Conservation (phyloP, 2,888 invertebrate genomes). For the Eugnorisma glareosa region DNA sequence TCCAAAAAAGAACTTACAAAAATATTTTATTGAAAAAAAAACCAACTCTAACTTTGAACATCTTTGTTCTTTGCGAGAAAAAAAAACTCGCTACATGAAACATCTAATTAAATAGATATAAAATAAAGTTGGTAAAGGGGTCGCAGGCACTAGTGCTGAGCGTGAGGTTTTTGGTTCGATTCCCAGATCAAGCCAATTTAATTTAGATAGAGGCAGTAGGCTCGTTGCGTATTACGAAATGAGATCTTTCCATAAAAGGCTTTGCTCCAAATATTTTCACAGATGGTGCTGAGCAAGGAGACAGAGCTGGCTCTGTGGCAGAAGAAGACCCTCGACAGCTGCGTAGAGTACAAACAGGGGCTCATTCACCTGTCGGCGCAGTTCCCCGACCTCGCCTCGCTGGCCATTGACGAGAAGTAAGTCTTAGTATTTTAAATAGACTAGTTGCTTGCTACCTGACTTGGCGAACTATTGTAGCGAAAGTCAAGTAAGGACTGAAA, state of each 20-base stretch:
- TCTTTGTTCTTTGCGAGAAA: background rate
- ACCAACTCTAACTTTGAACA: too few species aligned
- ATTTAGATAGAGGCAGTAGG: background rate
- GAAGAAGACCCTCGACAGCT: slow-evolving; percentile 82
- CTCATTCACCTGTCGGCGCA: slow-evolving; percentile 81
- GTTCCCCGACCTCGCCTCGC: slow-evolving; percentile 76
- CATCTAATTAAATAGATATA: background rate
- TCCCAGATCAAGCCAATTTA: background rate
- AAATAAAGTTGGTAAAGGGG: background rate
- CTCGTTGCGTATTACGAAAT: background rate
- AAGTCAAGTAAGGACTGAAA: too few species aligned
- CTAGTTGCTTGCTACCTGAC: background rate
- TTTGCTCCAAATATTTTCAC: background rate
- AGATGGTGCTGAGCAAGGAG: slow-evolving; percentile 84
- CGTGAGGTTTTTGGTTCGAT: background rate
- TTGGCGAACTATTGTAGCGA: background rate
- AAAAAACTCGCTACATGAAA: too few species aligned
- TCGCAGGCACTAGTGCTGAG: background rate
- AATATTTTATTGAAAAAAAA: too few species aligned
- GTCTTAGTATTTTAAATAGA: slow-evolving; percentile 26
- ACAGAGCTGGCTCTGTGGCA: slow-evolving; percentile 85
- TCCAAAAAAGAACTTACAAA: background rate
- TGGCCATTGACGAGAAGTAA: slow-evolving; percentile 84
- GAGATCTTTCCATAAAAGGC: background rate
- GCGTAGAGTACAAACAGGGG: slow-evolving; percentile 84